Conservation (phyloP, 2,888 invertebrate genomes). For the Crocallis elinguaria region DNA sequence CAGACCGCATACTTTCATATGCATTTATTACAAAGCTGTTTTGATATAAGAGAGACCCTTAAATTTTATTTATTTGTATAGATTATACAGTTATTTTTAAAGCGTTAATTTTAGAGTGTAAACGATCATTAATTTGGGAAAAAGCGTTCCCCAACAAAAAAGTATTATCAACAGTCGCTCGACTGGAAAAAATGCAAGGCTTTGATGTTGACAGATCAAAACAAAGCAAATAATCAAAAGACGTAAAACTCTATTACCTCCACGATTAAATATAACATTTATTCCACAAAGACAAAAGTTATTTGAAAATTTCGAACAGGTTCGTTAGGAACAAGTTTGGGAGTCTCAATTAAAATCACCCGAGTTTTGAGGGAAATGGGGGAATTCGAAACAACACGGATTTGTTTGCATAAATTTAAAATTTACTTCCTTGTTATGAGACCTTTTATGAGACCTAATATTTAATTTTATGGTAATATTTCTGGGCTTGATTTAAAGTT, state of each 20-base stretch:
- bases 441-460: constrained; percentile 5
- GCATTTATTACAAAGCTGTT: too few species aligned
- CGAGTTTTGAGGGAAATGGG: constrained; percentile 13
- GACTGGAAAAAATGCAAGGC: too few species aligned
- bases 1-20: too few species aligned
- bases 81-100: too few species aligned
- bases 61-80: too few species aligned
- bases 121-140: too few species aligned
- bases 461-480: constrained; percentile 9
- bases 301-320: constrained; percentile 20
- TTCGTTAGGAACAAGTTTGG: constrained; percentile 25
- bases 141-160: too few species aligned
- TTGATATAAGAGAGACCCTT: too few species aligned
- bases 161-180: too few species aligned
- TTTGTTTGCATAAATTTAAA: constrained; percentile 40
- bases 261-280: constrained; percentile 21
- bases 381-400: constrained; percentile 25
- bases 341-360: constrained; percentile 29
- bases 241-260: constrained; percentile 22
- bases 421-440: constrained; percentile 21
- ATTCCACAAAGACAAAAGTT: constrained; percentile 27
- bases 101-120: too few species aligned
- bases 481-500: background rate
- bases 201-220: constrained; percentile 11
- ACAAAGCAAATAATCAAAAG: constrained; percentile 25